Evolutionary conservation across 2,113 vertebrate species (phyloP).

Genomic region (Xenopus borealis): DNA sequence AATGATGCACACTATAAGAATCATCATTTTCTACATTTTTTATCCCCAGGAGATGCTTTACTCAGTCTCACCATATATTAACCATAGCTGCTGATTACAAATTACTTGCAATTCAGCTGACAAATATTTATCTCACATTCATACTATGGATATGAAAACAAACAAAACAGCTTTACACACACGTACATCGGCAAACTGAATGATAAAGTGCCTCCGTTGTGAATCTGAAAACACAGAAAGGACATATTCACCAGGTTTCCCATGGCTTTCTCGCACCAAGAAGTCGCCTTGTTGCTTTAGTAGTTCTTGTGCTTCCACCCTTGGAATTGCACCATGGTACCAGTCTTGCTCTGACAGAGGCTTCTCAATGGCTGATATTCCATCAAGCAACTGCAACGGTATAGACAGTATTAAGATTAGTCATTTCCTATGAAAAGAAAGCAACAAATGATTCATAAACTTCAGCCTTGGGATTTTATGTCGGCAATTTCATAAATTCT

Average conservation of each 20-base stretch:
- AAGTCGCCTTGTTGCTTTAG: conserved; percentile 95
- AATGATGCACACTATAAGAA: too few relatives aligned
- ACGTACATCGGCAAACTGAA: conserved; percentile 92
- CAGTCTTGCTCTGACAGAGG: conserved; percentile 91
- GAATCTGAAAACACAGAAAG: conserved; percentile 95
- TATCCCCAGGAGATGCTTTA: too few relatives aligned
- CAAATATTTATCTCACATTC: neutral
- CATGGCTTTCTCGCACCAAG: conserved; percentile 93
- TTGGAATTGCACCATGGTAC: conserved; percentile 95
- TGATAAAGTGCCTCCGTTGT: conserved; percentile 96
- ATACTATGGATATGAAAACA: conserved; percentile 25
- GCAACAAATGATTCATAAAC: too few relatives aligned
- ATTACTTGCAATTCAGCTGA: too few relatives aligned
- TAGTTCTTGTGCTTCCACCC: conserved; percentile 92
- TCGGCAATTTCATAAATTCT: too few relatives aligned
- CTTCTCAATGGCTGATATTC: conserved; percentile 84
- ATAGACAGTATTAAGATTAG: too few relatives aligned
- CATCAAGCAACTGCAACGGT: conserved; percentile 78
- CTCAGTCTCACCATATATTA: too few relatives aligned
- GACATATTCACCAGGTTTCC: conserved; percentile 97
- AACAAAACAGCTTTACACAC: conserved; percentile 54
- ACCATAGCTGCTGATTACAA: too few relatives aligned
- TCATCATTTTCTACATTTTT: too few relatives aligned
- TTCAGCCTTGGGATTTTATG: too few relatives aligned
- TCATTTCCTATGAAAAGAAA: too few relatives aligned